These are phyloP conservation scores for Hylyphantes graminicola DNA, from an alignment of 1,140 invertebrate species.

Conservation along the genomic window DNA sequence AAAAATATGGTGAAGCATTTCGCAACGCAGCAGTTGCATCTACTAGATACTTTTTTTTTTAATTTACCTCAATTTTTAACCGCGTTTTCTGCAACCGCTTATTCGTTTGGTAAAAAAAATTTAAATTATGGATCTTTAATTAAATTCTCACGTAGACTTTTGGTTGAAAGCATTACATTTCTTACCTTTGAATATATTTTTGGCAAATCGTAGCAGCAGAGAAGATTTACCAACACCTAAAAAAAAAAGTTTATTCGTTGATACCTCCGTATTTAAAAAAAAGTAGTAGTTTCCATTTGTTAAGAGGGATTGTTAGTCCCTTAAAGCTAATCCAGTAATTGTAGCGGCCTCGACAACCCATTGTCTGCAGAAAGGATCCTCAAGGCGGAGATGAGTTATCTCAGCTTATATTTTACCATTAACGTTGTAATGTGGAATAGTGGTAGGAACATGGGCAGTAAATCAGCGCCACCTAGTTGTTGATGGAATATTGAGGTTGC, in stretches of 20 bases:
- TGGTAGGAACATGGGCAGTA: too few relatives aligned
- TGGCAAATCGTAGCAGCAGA: slow-evolving; percentile 1
- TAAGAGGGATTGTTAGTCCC: neutral
- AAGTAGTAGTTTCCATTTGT: neutral
- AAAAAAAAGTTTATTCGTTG: neutral
- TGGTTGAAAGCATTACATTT: neutral
- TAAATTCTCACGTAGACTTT: neutral
- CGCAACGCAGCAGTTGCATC: too few relatives aligned
- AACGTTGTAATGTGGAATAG: neutral
- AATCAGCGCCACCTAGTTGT: too few relatives aligned
- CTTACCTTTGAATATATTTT: slow-evolving; percentile 9
- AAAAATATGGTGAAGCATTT: too few relatives aligned
- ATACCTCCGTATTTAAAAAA: neutral
- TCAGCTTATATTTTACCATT: neutral
- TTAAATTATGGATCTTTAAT: neutral
- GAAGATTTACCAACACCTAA: slow-evolving; percentile 23
- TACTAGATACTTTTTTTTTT: too few relatives aligned
- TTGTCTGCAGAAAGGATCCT: accelerated
- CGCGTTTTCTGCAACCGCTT: too few relatives aligned
- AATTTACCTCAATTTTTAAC: too few relatives aligned
- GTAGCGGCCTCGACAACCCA: too few relatives aligned
- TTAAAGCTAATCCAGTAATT: neutral
- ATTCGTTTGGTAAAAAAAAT: too few relatives aligned
- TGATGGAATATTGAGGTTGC: too few relatives aligned
- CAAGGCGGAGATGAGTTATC: neutral